A percentile compares a stretch with the other conserved stretches of the same genome.
phyloP scores from a whole-genome alignment of 2,888 invertebrate species.

The Helicoverpa assulta region DNA sequence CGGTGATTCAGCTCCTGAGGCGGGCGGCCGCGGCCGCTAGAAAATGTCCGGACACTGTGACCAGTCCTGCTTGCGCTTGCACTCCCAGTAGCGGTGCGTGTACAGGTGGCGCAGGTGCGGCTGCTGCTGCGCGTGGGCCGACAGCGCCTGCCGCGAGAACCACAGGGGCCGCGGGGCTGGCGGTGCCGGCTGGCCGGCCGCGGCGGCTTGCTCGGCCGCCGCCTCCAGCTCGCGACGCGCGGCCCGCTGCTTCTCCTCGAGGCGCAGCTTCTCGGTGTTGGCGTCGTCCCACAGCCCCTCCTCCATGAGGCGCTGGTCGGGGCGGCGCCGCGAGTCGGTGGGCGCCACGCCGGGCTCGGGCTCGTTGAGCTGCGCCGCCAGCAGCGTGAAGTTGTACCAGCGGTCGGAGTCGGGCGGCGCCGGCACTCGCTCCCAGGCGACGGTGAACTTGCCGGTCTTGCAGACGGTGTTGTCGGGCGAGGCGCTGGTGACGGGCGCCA shows the following conservation, averaged over 20 bases:
- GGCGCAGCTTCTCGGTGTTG: conserved; percentile 94
- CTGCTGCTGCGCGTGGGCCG: conserved; percentile 83
- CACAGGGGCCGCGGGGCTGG: conserved; percentile 95
- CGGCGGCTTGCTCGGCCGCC: conserved; percentile 93
- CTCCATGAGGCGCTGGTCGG: conserved; percentile 99
- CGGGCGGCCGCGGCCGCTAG: conserved; percentile 76
- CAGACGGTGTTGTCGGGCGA: conserved; percentile 95
- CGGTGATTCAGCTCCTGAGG: conserved; percentile 31
- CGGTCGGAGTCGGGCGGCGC: conserved; percentile 92
- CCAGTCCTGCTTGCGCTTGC: conserved; percentile 97
- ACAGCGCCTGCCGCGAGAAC: conserved; percentile 96
- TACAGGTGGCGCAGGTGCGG: conserved; percentile 93
- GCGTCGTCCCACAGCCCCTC: conserved; percentile 97
- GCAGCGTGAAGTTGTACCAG: conserved; percentile 97
- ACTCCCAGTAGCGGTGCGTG: conserved; percentile 97
- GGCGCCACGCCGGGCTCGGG: conserved; percentile 97
- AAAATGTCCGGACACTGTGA: conserved; percentile 97
- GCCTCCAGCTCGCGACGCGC: conserved; percentile 94
- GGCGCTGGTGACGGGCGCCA: conserved; percentile 95
- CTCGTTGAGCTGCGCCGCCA: conserved; percentile 99
- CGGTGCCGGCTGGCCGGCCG: conserved; percentile 91
- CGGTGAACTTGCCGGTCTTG: conserved; percentile 96
- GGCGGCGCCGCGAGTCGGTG: conserved; percentile 97
- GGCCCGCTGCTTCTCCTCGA: conserved; percentile 98
- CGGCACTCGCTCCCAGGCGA: conserved; percentile 96